Percentiles rank a stretch among this genome's conserved stretches.
Conservation (phyloP, 1,140 invertebrate genomes). For the Oscheius sp. region DNA sequence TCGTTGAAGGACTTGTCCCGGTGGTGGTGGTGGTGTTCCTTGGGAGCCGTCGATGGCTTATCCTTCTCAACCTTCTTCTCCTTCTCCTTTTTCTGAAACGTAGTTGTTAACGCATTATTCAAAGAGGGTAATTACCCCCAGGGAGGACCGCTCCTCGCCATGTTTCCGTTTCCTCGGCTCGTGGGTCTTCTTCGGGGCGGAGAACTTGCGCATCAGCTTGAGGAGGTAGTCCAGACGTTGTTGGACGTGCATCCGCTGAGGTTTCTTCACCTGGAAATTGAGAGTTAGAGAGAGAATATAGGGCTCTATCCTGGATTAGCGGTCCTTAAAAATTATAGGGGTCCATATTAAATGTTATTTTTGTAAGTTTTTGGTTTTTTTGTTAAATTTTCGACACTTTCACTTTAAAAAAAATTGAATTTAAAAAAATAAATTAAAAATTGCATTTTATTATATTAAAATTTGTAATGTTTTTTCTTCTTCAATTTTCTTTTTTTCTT, state of each 20-base stretch:
- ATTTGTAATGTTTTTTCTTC: background rate
- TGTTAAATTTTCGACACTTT: too few species aligned
- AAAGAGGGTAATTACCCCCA: background rate
- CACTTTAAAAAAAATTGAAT: too few species aligned
- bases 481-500: background rate
- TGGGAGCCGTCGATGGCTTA: background rate
- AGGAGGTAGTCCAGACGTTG: constrained; percentile 45
- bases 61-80: constrained; percentile 30
- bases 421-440: too few species aligned
- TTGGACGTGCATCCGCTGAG: constrained; percentile 48
- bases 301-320: too few species aligned
- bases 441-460: too few species aligned
- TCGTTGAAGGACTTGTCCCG: constrained; percentile 1
- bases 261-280: constrained; percentile 44
- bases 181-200: background rate
- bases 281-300: background rate
- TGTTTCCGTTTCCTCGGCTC: constrained; percentile 27
- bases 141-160: background rate
- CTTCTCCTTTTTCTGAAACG: constrained; percentile 31
- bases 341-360: too few species aligned
- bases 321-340: too few species aligned
- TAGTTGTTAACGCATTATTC: background rate
- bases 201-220: constrained; percentile 37
- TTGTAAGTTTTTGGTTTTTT: too few species aligned
- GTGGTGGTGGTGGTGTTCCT: background rate